Evolutionary conservation across 2,797 vertebrate species (phyloP), one percentile per base, ranked within the genome.

Genomic region (Takifugu rubripes): DNA sequence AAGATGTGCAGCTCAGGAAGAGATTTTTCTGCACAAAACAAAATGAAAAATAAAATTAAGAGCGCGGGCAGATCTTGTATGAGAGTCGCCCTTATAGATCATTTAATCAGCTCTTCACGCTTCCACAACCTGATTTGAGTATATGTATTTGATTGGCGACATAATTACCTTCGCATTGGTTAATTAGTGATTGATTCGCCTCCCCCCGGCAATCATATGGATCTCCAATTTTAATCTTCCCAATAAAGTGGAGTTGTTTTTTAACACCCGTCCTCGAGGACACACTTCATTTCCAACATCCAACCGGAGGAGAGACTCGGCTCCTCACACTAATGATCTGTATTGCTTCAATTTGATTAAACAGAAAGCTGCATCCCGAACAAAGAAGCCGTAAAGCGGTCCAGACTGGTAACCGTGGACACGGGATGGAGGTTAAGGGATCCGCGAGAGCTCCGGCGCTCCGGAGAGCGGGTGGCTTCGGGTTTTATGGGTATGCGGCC

Each of bases 121-220:
- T 61, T 81, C 81, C 74, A 64, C 62, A 82, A 81, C 73, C 81
- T 82, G 81, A 72, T 75, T 80, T 61, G 69, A 87, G 75, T 70
- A 74, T 72, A 82, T 81, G 75, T 78, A 84, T 86, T 78, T 88
- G 87, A 89, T 89, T 89, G 87, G 86, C 82, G 80, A 77, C 26
- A 77, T 82, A 88, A 90, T 88, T 86, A 89, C 74, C 84, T 79
- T 77, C 83, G 84, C 81, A 80, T 77, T 87, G 84, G 82, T 87
- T 90, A 88, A 90, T 89, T 91, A 88, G 81, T 81, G 76, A 80
- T 84, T 86, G 84, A 90, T 89, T 86, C 82, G 69, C 77, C 82
- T 82, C 80, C 76, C 77, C 21, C 75, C 68, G 77, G 86, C 81
- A 88, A 88, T 87, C 82, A 80, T 0, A 25, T 72, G 71, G 81